Evolutionary conservation across 2,888 invertebrate genomes (phyloP).

Genomic region (Caenorhabditis sulstoni): DNA sequence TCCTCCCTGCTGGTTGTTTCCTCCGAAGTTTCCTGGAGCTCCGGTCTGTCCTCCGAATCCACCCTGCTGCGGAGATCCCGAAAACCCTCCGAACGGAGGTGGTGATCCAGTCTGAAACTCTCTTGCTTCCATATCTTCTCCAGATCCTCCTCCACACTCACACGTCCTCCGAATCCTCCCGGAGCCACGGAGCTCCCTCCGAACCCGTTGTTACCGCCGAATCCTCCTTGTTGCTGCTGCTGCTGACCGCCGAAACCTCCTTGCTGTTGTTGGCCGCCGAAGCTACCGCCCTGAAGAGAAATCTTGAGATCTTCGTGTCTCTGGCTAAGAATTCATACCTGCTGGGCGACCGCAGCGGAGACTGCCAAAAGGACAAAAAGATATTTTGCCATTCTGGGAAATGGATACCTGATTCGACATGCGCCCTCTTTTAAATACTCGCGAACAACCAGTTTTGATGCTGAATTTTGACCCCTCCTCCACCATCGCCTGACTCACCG

Average conservation of each 20-base stretch:
- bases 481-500: slow-evolving; percentile 8
- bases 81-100: slow-evolving; percentile 39
- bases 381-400: slow-evolving; percentile 44
- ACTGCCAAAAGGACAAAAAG: slow-evolving; percentile 44
- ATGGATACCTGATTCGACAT: slow-evolving; percentile 18
- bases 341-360: slow-evolving; percentile 28
- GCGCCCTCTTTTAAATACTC: slow-evolving; percentile 17
- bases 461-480: slow-evolving; percentile 50
- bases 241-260: slow-evolving; percentile 35
- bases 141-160: not conserved
- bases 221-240: slow-evolving; percentile 39
- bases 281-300: slow-evolving; percentile 20
- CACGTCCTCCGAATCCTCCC: slow-evolving; percentile 26
- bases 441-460: slow-evolving; percentile 31
- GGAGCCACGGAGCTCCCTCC: slow-evolving; percentile 18
- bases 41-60: slow-evolving; percentile 24
- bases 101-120: slow-evolving; percentile 28
- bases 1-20: slow-evolving; percentile 12
- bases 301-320: too few relatives aligned
- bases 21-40: slow-evolving; percentile 14
- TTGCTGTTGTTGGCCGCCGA: slow-evolving; percentile 17
- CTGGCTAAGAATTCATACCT: slow-evolving; percentile 17
- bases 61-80: slow-evolving; percentile 37
- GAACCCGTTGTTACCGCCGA: slow-evolving; percentile 17
- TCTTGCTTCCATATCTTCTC: not conserved